Conservation (phyloP, 2,888 invertebrate genomes). For the Leucoma salicis region DNA sequence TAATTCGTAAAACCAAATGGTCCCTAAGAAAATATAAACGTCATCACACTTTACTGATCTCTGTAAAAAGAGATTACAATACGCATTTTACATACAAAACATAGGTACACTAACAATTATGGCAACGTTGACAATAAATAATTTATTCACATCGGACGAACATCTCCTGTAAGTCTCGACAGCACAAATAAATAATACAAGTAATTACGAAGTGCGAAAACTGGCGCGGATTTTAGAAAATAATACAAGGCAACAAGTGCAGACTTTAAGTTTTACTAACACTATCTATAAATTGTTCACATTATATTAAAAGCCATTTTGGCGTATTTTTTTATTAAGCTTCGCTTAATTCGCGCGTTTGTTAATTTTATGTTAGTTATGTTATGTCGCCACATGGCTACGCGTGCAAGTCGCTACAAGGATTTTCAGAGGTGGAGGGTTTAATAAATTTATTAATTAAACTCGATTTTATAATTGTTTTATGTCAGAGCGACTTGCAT, state of each 20-base stretch:
- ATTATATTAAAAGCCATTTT: conserved; percentile 69
- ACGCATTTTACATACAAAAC: conserved; percentile 75
- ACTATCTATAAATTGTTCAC: conserved; percentile 63
- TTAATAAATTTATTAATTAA: conserved; percentile 35
- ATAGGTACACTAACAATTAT: conserved; percentile 78
- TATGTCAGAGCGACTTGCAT: conserved; percentile 53
- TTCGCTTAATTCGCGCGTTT: conserved; percentile 75
- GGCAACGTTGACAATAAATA: conserved; percentile 82
- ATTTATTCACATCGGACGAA: conserved; percentile 69
- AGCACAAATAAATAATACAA: conserved; percentile 63
- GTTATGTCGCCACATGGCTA: conserved; percentile 54
- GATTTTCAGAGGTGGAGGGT: conserved; percentile 30
- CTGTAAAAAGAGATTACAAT: conserved; percentile 66
- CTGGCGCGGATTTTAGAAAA: conserved; percentile 68
- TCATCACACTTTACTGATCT: conserved; percentile 72
- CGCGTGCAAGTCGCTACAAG: conserved; percentile 35
- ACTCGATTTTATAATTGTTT: conserved; percentile 31
- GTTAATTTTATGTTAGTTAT: conserved; percentile 74
- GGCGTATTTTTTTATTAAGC: conserved; percentile 68
- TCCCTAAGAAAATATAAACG: conserved; percentile 74
- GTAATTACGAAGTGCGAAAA: conserved; percentile 52
- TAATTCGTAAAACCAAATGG: conserved; percentile 69
- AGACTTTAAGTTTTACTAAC: conserved; percentile 80
- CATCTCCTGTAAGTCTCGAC: conserved; percentile 56
- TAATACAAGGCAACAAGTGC: conserved; percentile 81